Conservation (phyloP, 2,797 vertebrate genomes). For the Poecilia wingei region DNA sequence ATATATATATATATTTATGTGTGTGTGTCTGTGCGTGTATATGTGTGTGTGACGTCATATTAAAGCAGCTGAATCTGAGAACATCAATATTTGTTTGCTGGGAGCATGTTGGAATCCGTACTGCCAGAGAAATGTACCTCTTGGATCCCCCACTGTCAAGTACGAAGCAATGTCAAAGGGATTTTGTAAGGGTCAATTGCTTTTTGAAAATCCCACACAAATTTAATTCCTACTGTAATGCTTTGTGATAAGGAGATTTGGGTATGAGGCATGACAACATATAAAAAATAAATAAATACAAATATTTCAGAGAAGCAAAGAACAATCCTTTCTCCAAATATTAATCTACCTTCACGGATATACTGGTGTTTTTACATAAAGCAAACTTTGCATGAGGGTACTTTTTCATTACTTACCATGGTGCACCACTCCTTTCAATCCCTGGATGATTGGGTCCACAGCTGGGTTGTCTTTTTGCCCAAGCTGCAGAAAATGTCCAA, state of each 20-base stretch:
- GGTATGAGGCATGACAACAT: constrained; percentile 6
- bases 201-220: constrained; percentile 44
- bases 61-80: constrained; percentile 31
- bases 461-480: constrained; percentile 94
- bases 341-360: constrained; percentile 12
- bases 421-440: constrained; percentile 97
- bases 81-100: constrained; percentile 35
- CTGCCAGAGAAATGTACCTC: constrained; percentile 32
- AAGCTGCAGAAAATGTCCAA: constrained; percentile 82
- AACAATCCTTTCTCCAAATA: neutral
- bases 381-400: constrained; percentile 17
- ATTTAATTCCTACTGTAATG: constrained; percentile 39
- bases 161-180: constrained; percentile 25
- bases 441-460: constrained; percentile 96
- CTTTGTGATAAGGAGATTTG: constrained; percentile 39
- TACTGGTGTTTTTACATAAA: constrained; percentile 2
- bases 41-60: constrained; percentile 20
- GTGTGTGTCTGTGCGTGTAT: neutral
- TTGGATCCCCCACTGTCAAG: constrained; percentile 28
- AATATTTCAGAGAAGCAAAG: neutral
- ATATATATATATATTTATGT: neutral
- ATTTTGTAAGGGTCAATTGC: constrained; percentile 48
- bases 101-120: constrained; percentile 14
- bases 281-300: constrained; percentile 15
- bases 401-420: constrained; percentile 87